A percentile compares a stretch with the other conserved stretches of the same genome.
These are phyloP conservation scores for Lutjanus erythropterus DNA, from an alignment of 2,113 vertebrate species.

Conservation along the genomic window DNA sequence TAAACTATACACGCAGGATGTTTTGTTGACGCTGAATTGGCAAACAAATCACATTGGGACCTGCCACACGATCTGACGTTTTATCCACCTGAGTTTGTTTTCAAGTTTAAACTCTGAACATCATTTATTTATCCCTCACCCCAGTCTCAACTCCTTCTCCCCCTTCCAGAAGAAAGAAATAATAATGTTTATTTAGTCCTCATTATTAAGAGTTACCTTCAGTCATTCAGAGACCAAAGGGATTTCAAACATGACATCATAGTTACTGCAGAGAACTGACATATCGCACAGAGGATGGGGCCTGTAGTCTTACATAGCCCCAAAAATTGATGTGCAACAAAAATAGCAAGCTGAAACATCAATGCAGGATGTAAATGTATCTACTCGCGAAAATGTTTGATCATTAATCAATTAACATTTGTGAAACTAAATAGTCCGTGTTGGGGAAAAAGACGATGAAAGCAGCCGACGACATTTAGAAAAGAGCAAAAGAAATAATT, in stretches of 20 bases:
- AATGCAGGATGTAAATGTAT: slow-evolving; percentile 80
- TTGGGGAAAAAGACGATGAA: slow-evolving; percentile 38
- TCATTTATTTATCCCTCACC: slow-evolving; percentile 62
- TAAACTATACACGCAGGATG: not conserved
- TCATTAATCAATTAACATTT: slow-evolving; percentile 84
- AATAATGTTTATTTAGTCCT: slow-evolving; percentile 66
- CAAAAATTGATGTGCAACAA: slow-evolving; percentile 69
- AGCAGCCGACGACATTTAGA: slow-evolving; percentile 63
- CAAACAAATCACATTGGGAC: slow-evolving; percentile 45
- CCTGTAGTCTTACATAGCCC: slow-evolving; percentile 65
- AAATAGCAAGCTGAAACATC: slow-evolving; percentile 75
- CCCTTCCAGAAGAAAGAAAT: slow-evolving; percentile 35
- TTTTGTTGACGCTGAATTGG: slow-evolving; percentile 1
- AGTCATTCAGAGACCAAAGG: slow-evolving; percentile 64
- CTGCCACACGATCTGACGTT: slow-evolving; percentile 50
- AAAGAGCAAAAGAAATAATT: slow-evolving; percentile 73
- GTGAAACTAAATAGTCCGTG: slow-evolving; percentile 80
- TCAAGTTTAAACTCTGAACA: slow-evolving; percentile 48
- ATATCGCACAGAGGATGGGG: slow-evolving; percentile 58
- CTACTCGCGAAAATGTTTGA: slow-evolving; percentile 68
- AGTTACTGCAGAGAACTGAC: slow-evolving; percentile 57
- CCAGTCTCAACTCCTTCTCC: not conserved
- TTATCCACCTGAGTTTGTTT: slow-evolving; percentile 57
- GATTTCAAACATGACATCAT: slow-evolving; percentile 67
- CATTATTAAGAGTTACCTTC: slow-evolving; percentile 63